phyloP scores from a whole-genome alignment of 2,113 vertebrate species.

The Rhizomys pruinosus region DNA sequence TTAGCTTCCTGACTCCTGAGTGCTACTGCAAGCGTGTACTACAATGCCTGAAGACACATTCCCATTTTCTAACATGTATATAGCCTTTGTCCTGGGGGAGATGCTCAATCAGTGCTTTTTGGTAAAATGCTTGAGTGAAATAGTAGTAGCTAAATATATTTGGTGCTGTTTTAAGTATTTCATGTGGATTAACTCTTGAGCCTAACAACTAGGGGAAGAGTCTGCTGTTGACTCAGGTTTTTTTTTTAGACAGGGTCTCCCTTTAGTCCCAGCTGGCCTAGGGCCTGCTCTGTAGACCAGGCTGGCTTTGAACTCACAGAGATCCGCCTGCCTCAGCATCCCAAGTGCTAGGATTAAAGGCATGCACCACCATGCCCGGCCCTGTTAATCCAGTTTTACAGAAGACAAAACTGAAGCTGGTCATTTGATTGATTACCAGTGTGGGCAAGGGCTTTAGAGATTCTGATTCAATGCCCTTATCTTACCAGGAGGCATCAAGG shows the following conservation, averaged over 20 bases:
- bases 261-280: no score
- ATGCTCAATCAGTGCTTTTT: background rate
- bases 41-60: background rate
- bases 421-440: slow-evolving; percentile 9
- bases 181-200: background rate
- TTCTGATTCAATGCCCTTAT: background rate
- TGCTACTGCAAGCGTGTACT: background rate
- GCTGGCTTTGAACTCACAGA: no score
- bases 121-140: background rate
- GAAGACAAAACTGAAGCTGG: slow-evolving; percentile 31
- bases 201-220: background rate
- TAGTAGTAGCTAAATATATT: background rate
- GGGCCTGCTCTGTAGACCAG: no score
- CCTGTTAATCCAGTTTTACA: slow-evolving; percentile 44
- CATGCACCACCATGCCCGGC: no score
- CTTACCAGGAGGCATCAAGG: background rate
- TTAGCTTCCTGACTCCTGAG: background rate
- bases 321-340: no score
- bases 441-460: slow-evolving; percentile 14
- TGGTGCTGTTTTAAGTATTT: slow-evolving; percentile 58
- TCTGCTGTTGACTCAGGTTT: no score
- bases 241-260: no score
- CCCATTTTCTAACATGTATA: slow-evolving; percentile 31
- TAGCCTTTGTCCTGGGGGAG: background rate
- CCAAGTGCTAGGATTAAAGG: no score